phyloP scores from a whole-genome alignment of 2,888 invertebrate species.

The Escarpia spicata region DNA sequence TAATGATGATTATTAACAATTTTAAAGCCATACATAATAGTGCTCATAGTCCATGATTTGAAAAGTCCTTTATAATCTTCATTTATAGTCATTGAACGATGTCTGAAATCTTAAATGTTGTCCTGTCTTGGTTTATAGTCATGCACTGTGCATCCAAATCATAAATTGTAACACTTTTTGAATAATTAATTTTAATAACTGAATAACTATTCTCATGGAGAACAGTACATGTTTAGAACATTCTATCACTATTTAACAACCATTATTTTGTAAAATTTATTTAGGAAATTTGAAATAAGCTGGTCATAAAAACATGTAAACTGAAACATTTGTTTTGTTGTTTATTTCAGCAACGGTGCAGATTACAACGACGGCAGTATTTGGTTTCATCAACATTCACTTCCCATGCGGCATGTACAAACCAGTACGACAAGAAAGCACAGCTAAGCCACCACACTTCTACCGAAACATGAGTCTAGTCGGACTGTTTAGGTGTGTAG shows the following conservation, averaged over 20 bases:
- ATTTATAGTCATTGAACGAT: too few species aligned
- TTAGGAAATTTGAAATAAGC: background rate
- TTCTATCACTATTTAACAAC: background rate
- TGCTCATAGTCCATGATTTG: too few species aligned
- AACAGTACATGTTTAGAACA: too few species aligned
- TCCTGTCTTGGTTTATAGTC: too few species aligned
- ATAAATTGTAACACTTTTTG: too few species aligned
- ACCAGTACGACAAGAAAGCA: slow-evolving; percentile 56
- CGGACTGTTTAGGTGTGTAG: slow-evolving; percentile 74
- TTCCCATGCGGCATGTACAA: slow-evolving; percentile 78
- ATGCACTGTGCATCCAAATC: too few species aligned
- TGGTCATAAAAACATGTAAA: background rate
- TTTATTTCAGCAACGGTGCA: slow-evolving; percentile 75
- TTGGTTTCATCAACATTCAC: slow-evolving; percentile 80
- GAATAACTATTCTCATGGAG: too few species aligned
- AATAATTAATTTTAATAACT: too few species aligned
- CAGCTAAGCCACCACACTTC: slow-evolving; percentile 73
- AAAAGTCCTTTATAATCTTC: too few species aligned
- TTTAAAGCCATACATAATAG: too few species aligned
- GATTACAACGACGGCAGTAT: slow-evolving; percentile 78
- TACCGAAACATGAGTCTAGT: slow-evolving; percentile 79
- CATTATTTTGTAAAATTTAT: background rate
- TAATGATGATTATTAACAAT: too few species aligned
- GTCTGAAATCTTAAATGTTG: too few species aligned
- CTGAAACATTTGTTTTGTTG: background rate